Evolutionary conservation across 2,113 vertebrate species (phyloP), one percentile per base, ranked within the genome.

Genomic region (Platanista minor): DNA sequence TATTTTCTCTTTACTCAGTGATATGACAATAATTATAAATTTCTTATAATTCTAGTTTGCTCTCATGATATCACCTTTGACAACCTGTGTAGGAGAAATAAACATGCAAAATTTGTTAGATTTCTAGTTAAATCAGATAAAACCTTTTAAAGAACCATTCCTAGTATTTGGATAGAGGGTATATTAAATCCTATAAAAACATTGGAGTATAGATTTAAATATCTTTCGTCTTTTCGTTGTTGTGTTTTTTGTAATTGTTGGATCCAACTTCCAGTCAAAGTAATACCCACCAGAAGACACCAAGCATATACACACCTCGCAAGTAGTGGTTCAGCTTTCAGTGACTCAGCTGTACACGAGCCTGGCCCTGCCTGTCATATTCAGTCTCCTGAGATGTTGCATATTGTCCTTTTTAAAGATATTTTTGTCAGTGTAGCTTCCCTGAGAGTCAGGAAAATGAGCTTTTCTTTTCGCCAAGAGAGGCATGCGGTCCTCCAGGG

Each of bases 21-120:
- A 98, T 96, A 97, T 96, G 91, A 90, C 94, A 91, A 96, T 97
- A 98, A 98, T 98, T 97, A 96, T 97, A 95, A 97, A 97, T 95
- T 96, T 91, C 88, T 97, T 91, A 92, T 92, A 95, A 97, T 83
- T 95, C 96, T 90, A 67, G 82, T 95, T 85, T 95, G 15, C 36
- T 41, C 20, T 27, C 93, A 66, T 84, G 91, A 83, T 92, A 91
- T 96, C 97, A 85, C 31, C 80, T 91, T 94, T 77, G 88, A 59
- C 85, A 94, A 94, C 92, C 95, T 75, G 90, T 93, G 77, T 89
- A 91, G 97, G 71, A 94, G 91, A 97, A 59, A 33, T 7, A 20
- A 8, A 3, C 18, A 27, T 5, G 29, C n/a, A 21, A 46, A 52
- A 43, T 67, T 21, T 39, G 41, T 74, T 39, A 15, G 17, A 43